Evolutionary conservation across 2,113 vertebrate species (phyloP).

Genomic region (Argyrosomus japonicus): DNA sequence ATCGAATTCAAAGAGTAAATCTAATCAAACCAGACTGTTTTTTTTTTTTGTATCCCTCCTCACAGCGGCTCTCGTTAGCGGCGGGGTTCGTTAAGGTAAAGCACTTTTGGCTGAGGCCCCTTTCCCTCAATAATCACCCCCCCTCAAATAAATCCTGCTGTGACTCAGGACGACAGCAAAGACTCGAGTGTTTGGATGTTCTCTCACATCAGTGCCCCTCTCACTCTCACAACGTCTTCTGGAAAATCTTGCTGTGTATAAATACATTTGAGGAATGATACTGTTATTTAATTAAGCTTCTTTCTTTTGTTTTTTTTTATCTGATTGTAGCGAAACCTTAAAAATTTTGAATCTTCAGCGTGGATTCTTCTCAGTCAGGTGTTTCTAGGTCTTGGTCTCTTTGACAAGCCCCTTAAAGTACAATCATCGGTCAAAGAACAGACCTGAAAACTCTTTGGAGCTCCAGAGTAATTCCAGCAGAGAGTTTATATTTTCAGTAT

Average conservation of each 20-base stretch:
- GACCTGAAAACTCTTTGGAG: constrained; percentile 31
- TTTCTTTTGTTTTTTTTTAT: constrained; percentile 45
- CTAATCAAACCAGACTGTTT: constrained; percentile 57
- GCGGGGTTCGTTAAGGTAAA: constrained; percentile 57
- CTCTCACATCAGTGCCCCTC: constrained; percentile 55
- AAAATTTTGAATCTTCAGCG: constrained; percentile 37
- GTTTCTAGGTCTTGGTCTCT: constrained; percentile 43
- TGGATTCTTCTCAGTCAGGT: constrained; percentile 49
- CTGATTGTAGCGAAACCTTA: constrained; percentile 62
- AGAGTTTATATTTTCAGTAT: constrained; percentile 63
- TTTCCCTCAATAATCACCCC: constrained; percentile 10
- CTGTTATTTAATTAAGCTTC: constrained; percentile 81
- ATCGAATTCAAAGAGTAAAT: constrained; percentile 47
- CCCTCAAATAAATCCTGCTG: constrained; percentile 53
- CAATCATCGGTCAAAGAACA: constrained; percentile 59
- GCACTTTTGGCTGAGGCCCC: constrained; percentile 67
- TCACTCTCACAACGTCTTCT: constrained; percentile 56
- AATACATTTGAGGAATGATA: constrained; percentile 74
- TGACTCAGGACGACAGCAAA: constrained; percentile 67
- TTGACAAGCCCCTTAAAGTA: constrained; percentile 46
- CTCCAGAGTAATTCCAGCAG: constrained; percentile 17
- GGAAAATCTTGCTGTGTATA: constrained; percentile 77
- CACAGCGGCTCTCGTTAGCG: constrained; percentile 48
- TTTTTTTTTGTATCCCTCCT: constrained; percentile 40
- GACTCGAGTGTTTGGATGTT: constrained; percentile 58